Conservation (phyloP, 37 sponge, comb jelly and placozoan species). For the Axinella damicornis region DNA sequence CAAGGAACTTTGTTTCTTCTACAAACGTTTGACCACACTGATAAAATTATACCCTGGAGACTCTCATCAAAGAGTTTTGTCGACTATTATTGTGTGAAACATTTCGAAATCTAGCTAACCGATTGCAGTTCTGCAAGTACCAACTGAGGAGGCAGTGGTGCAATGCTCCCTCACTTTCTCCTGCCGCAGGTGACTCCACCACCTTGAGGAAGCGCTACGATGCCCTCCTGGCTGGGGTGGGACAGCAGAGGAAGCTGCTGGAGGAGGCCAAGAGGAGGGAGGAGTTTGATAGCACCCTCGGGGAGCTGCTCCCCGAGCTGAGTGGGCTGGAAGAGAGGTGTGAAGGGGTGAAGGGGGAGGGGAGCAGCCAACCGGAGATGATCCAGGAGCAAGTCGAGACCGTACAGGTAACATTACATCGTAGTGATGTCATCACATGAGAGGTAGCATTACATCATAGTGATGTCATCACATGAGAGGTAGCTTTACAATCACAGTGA, state of each 20-base stretch:
- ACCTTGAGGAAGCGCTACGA: slow-evolving; percentile 48
- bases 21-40: too few species aligned
- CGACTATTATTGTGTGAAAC: too few species aligned
- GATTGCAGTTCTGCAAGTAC: too few species aligned
- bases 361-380: slow-evolving; percentile 41
- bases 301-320: slow-evolving; percentile 12
- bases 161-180: not conserved
- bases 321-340: slow-evolving; percentile 47
- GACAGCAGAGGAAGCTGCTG: slow-evolving; percentile 17
- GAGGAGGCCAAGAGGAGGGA: slow-evolving; percentile 39
- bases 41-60: too few species aligned
- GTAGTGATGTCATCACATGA: too few species aligned
- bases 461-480: too few species aligned
- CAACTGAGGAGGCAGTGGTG: too few species aligned
- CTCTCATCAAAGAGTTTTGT: too few species aligned
- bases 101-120: too few species aligned
- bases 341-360: slow-evolving; percentile 33
- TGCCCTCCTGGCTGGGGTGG: slow-evolving; percentile 26
- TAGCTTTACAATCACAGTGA: too few species aligned
- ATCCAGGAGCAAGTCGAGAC: slow-evolving; percentile 57
- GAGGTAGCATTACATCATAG: too few species aligned
- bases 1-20: too few species aligned
- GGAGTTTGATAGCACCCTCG: slow-evolving; percentile 47
- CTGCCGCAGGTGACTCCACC: not conserved
- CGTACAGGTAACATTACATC: slow-evolving; percentile 31